These are phyloP conservation scores for Nasua narica DNA, from an alignment of 2,797 vertebrate species.

Conservation along the genomic window DNA sequence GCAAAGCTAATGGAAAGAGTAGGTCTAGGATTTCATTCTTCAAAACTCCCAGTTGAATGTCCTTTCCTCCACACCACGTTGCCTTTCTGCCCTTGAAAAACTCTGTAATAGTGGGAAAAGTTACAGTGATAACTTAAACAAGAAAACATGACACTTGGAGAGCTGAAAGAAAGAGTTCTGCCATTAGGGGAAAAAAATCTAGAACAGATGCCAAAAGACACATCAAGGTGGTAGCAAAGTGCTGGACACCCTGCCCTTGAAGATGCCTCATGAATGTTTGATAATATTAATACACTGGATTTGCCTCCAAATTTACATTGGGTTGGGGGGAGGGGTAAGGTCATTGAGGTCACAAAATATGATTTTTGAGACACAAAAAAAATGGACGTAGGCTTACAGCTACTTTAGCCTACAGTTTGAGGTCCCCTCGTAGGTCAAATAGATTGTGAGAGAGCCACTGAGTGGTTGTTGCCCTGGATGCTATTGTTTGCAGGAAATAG, in stretches of 20 bases:
- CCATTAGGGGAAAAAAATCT: neutral
- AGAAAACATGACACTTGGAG: slow-evolving; percentile 22
- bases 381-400: neutral
- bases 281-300: neutral
- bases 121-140: slow-evolving; percentile 9
- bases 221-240: slow-evolving; percentile 22
- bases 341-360: neutral
- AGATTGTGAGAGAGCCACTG: neutral
- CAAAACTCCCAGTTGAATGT: slow-evolving; percentile 5
- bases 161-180: neutral
- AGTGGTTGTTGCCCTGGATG: neutral
- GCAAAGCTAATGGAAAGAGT: slow-evolving; percentile 28
- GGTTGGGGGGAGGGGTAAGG: slow-evolving; percentile 20
- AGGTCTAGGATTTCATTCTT: neutral
- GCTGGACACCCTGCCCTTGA: slow-evolving; percentile 15
- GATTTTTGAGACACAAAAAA: neutral
- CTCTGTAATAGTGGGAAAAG: neutral
- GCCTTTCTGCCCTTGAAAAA: slow-evolving; percentile 44
- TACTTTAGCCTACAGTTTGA: neutral
- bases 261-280: neutral
- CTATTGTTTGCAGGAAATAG: neutral
- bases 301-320: slow-evolving; percentile 19
- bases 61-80: neutral
- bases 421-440: neutral
- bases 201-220: slow-evolving; percentile 53